Evolutionary conservation across 2,888 invertebrate genomes (phyloP).

Genomic region (Achlya flavicornis): DNA sequence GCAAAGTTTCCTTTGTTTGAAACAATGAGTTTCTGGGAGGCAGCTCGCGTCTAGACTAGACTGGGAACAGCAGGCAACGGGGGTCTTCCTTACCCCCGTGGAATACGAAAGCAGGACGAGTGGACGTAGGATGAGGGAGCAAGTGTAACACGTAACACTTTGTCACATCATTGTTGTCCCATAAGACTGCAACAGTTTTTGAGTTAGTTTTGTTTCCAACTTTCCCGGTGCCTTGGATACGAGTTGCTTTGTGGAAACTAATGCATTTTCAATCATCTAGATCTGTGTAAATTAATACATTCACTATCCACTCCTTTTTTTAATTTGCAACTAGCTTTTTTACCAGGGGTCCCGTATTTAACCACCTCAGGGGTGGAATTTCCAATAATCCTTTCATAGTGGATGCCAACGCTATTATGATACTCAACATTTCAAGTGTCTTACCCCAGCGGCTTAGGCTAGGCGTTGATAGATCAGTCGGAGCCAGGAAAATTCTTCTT

Average conservation of each 20-base stretch:
- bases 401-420: too few species aligned
- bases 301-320: too few species aligned
- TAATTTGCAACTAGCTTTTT: too few species aligned
- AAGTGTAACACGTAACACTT: conserved; percentile 30
- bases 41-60: conserved; percentile 41
- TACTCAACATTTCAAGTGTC: too few species aligned
- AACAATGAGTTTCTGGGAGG: conserved; percentile 53
- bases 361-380: too few species aligned
- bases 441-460: too few species aligned
- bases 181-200: conserved; percentile 7
- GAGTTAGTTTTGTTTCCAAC: background rate
- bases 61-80: conserved; percentile 40
- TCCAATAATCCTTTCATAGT: too few species aligned
- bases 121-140: conserved; percentile 22
- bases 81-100: conserved; percentile 29
- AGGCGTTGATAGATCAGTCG: too few species aligned
- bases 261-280: background rate
- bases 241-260: background rate
- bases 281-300: too few species aligned
- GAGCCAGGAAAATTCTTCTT: too few species aligned
- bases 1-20: conserved; percentile 50
- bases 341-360: too few species aligned
- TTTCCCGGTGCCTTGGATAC: background rate
- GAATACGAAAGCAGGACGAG: conserved; percentile 50
- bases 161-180: conserved; percentile 33